Evolutionary conservation across 2,113 vertebrate species (phyloP).

Genomic region (Eretmochelys imbricata): DNA sequence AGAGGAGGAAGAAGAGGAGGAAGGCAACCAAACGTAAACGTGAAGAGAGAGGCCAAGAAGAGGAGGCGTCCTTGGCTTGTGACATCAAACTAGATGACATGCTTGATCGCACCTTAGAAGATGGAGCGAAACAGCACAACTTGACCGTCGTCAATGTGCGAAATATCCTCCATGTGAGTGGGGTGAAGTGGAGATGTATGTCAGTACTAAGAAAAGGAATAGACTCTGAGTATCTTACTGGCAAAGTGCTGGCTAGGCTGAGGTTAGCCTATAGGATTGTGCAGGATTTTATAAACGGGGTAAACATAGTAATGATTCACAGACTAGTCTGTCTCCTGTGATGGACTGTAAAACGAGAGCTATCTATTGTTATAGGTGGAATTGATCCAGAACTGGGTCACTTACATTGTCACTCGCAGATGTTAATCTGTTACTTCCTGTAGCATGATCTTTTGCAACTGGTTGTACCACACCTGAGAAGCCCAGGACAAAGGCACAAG

Average conservation of each 20-base stretch:
- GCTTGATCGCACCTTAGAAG: conserved; percentile 89
- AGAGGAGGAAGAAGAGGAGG: conserved; percentile 75
- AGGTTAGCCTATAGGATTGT: rapidly evolving
- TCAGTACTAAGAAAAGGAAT: rapidly evolving
- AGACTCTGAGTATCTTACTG: rapidly evolving
- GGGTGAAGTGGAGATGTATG: rapidly evolving
- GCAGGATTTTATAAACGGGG: rapidly evolving
- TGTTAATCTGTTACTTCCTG: rapidly evolving
- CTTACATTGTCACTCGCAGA: neutral
- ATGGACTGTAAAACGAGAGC: rapidly evolving
- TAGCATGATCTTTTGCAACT: neutral
- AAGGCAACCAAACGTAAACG: conserved; percentile 75
- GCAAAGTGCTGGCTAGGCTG: rapidly evolving
- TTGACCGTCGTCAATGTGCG: conserved; percentile 91
- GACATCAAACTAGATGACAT: conserved; percentile 87
- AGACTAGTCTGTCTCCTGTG: rapidly evolving
- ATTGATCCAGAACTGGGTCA: neutral
- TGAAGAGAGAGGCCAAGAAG: conserved; percentile 55
- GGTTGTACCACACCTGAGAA: neutral
- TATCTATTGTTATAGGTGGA: rapidly evolving
- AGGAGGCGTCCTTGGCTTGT: conserved; percentile 50
- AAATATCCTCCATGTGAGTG: conserved; percentile 94
- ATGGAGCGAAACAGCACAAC: conserved; percentile 92
- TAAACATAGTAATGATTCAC: rapidly evolving
- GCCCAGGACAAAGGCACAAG: neutral